These are phyloP conservation scores for Sylvicola cinctus DNA, from an alignment of 2,888 invertebrate genomes.

Conservation along the genomic window DNA sequence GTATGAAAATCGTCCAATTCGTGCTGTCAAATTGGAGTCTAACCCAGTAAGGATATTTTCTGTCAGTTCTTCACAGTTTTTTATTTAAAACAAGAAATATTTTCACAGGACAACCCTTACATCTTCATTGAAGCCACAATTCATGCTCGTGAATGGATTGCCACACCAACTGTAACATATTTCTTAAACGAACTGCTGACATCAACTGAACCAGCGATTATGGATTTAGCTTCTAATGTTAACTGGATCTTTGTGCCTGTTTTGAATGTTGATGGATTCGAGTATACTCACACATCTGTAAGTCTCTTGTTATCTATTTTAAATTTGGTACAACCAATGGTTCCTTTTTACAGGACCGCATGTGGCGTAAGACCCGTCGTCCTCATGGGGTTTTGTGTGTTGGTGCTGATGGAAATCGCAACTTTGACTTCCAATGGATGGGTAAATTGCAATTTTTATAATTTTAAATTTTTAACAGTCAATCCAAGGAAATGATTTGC, in stretches of 20 bases:
- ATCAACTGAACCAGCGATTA: conserved; percentile 31
- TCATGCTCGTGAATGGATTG: conserved; percentile 51
- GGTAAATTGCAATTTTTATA: conserved; percentile 19
- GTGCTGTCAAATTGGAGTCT: conserved; percentile 16
- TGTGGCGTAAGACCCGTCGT: conserved; percentile 49
- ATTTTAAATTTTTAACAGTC: no score
- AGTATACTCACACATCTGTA: conserved; percentile 38
- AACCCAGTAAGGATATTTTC: conserved; percentile 4
- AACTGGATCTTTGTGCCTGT: conserved; percentile 60
- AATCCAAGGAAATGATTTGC: no score
- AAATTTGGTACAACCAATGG: no score
- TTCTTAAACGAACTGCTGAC: conserved; percentile 47
- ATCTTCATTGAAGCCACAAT: conserved; percentile 45
- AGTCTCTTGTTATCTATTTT: conserved; percentile 13
- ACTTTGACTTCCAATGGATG: conserved; percentile 51
- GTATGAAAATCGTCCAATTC: conserved; percentile 27
- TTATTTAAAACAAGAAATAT: not conserved
- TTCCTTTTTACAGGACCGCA: conserved; percentile 30
- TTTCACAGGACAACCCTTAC: conserved; percentile 24
- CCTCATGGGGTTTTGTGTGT: conserved; percentile 26
- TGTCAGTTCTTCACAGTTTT: not conserved
- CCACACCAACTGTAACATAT: conserved; percentile 45
- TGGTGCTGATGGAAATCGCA: conserved; percentile 60
- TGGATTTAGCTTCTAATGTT: conserved; percentile 37
- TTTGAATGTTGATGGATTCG: conserved; percentile 53